Evolutionary conservation across 2,888 invertebrate species (phyloP).

Genomic region (Drosophila multiciliata): DNA sequence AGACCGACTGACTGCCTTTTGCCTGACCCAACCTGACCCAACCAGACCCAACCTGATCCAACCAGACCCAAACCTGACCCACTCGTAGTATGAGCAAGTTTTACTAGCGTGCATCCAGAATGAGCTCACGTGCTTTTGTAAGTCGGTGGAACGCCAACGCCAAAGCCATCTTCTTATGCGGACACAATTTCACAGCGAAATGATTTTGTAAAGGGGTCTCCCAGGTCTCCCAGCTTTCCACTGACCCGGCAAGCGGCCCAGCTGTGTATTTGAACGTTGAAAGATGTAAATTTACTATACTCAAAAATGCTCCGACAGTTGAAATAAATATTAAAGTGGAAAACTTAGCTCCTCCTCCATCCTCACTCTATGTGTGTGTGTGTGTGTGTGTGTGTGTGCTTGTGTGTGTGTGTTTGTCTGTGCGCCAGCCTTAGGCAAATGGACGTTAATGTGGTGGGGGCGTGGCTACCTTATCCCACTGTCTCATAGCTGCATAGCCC

Average conservation of each 20-base stretch:
- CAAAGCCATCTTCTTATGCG: slow-evolving; percentile 44
- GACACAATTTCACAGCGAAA: slow-evolving; percentile 76
- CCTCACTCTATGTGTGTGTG: neutral
- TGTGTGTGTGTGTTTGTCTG: slow-evolving; percentile 24
- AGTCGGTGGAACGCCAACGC: slow-evolving; percentile 18
- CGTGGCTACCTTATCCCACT: slow-evolving; percentile 23
- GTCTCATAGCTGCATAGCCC: slow-evolving; percentile 14
- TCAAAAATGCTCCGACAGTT: slow-evolving; percentile 69
- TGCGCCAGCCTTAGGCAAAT: slow-evolving; percentile 34
- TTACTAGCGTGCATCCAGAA: slow-evolving; percentile 68
- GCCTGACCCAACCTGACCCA: slow-evolving; percentile 7
- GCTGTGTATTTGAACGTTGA: slow-evolving; percentile 70
- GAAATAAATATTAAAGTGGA: slow-evolving; percentile 80
- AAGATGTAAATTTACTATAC: slow-evolving; percentile 78
- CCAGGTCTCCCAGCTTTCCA: slow-evolving; percentile 28
- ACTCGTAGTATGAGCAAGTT: slow-evolving; percentile 46
- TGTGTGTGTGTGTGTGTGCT: slow-evolving; percentile 2
- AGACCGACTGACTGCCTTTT: slow-evolving; percentile 29
- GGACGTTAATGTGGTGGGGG: slow-evolving; percentile 44
- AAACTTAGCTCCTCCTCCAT: slow-evolving; percentile 42
- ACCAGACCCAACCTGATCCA: neutral
- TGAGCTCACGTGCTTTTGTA: slow-evolving; percentile 64
- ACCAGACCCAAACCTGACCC: slow-evolving; percentile 6
- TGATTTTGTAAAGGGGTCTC: slow-evolving; percentile 70
- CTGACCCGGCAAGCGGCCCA: slow-evolving; percentile 44